A percentile compares a stretch with the other conserved stretches of the same genome.
Conservation (phyloP, 2,113 vertebrate genomes). For the Ammodytes marinus region DNA sequence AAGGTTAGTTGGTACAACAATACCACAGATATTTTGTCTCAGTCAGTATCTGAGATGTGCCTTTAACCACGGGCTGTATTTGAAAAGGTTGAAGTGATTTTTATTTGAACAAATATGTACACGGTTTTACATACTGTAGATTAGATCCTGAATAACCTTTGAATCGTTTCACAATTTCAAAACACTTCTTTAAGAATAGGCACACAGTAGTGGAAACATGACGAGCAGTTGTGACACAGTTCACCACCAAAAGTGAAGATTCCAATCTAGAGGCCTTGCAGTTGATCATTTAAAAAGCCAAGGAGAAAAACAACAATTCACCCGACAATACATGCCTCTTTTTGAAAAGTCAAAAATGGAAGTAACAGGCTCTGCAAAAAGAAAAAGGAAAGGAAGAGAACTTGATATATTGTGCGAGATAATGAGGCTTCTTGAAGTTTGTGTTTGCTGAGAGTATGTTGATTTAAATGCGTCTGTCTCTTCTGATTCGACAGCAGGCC, state of each 20-base stretch:
- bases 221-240: background rate
- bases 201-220: conserved; percentile 12
- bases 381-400: background rate
- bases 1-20: background rate
- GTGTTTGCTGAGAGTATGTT: conserved; percentile 60
- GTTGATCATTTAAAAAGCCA: background rate
- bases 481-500: conserved; percentile 61
- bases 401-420: conserved; percentile 30
- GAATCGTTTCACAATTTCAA: conserved; percentile 35
- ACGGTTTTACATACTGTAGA: conserved; percentile 9
- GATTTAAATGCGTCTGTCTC: conserved; percentile 69
- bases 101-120: background rate
- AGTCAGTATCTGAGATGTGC: background rate
- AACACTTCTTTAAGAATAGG: conserved; percentile 33
- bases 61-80: background rate
- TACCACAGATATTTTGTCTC: background rate
- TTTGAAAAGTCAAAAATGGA: too few species aligned
- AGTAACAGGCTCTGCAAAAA: background rate
- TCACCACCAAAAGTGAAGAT: conserved; percentile 13
- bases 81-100: background rate
- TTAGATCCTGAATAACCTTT: conserved; percentile 22
- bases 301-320: background rate
- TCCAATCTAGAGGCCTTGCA: conserved; percentile 6
- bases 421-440: conserved; percentile 60
- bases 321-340: too few species aligned